Percentiles rank a stretch among this genome's conserved stretches.
Conservation (phyloP, 64 coral and sea anemone genomes). For the Pachyseris speciosa region DNA sequence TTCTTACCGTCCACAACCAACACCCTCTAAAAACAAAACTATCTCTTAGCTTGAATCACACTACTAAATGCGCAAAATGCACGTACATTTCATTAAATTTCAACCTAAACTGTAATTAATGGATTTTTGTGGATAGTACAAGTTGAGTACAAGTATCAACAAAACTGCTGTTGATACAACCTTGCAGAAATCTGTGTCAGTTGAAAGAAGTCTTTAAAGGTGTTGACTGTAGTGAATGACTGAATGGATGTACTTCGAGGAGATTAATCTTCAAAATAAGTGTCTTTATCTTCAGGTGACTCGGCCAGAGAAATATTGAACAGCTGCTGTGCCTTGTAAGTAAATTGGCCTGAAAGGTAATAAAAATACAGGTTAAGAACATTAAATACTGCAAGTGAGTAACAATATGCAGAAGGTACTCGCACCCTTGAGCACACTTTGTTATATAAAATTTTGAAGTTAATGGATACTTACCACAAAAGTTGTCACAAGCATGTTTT, state of each 20-base stretch:
- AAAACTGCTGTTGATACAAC: too few species aligned
- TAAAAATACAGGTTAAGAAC: not conserved
- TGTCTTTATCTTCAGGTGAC: not conserved
- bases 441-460: not conserved
- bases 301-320: not conserved
- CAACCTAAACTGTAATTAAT: too few species aligned
- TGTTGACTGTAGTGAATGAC: not conserved
- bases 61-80: too few species aligned
- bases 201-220: not conserved
- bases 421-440: too few species aligned
- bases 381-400: too few species aligned
- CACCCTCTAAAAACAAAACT: not conserved
- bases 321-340: not conserved
- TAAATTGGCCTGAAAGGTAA: not conserved
- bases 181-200: not conserved
- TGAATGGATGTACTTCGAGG: not conserved
- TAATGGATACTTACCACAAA: conserved; percentile 43
- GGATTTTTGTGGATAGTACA: too few species aligned
- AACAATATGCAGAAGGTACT: too few species aligned
- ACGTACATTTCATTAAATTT: too few species aligned
- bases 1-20: not conserved
- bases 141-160: too few species aligned
- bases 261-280: not conserved
- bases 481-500: conserved; percentile 27
- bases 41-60: too few species aligned